Evolutionary conservation across 2,797 vertebrate genomes (phyloP).

Genomic region (Halcyon smyrnensis): DNA sequence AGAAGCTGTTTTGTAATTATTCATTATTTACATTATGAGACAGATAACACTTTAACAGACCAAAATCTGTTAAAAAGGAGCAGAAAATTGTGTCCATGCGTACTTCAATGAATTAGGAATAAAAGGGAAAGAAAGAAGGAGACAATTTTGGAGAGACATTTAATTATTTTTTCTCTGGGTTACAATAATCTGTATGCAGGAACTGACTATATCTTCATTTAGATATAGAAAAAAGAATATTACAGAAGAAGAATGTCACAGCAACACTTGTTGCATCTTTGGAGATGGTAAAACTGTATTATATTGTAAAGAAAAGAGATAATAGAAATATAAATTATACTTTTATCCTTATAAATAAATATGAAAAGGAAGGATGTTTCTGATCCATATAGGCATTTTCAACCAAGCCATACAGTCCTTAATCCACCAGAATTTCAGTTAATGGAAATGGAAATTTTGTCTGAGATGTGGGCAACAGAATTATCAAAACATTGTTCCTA

Average conservation of each 20-base stretch:
- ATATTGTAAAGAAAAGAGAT: neutral
- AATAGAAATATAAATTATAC: neutral
- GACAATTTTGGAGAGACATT: neutral
- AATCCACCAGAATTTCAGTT: neutral
- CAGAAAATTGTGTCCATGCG: neutral
- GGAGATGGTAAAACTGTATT: neutral
- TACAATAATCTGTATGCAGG: neutral
- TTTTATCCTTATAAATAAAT: neutral
- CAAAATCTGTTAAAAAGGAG: neutral
- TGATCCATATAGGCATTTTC: neutral
- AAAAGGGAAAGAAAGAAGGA: neutral
- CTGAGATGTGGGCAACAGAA: neutral
- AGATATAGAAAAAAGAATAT: neutral
- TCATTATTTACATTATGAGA: neutral
- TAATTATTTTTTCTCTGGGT: conserved; percentile 27
- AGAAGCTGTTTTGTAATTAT: neutral
- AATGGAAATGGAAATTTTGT: neutral
- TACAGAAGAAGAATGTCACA: neutral
- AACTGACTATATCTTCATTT: neutral
- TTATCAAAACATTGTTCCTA: neutral
- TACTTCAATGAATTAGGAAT: neutral
- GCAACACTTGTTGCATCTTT: neutral
- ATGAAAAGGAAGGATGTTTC: neutral
- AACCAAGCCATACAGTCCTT: neutral
- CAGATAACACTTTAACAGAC: neutral